Conservation (phyloP, 2,113 vertebrate genomes). For the Myocastor coypus region DNA sequence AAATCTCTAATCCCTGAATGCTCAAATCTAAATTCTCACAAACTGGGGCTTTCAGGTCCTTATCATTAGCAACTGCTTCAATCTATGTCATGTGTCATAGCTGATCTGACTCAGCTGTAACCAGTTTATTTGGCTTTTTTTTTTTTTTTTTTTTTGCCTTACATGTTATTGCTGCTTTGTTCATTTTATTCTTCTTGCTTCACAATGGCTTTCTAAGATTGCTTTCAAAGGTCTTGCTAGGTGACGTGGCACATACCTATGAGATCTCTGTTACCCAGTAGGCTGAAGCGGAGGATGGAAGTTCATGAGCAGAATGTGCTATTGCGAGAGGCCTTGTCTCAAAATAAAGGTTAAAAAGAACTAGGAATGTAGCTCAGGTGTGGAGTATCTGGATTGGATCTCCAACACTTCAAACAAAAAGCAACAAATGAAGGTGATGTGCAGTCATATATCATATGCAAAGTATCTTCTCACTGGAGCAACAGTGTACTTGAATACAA, state of each 20-base stretch:
- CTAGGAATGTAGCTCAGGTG: neutral
- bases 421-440: neutral
- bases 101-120: neutral
- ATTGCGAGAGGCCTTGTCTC: neutral
- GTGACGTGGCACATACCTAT: neutral
- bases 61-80: neutral
- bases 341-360: neutral
- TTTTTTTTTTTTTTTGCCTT: neutral
- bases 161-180: neutral
- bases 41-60: neutral
- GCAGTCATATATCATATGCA: neutral
- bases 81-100: neutral
- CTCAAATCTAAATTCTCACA: neutral
- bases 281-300: neutral
- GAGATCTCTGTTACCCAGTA: neutral
- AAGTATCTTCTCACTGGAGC: neutral
- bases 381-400: neutral
- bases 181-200: neutral
- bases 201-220: neutral
- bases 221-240: conserved; percentile 12
- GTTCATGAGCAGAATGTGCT: neutral
- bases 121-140: too few species aligned
- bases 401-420: neutral
- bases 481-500: neutral
- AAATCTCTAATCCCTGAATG: neutral